Base-by-base conservation (phyloP, 2,797 vertebrate genomes). In the Poecile montanus region DNA sequence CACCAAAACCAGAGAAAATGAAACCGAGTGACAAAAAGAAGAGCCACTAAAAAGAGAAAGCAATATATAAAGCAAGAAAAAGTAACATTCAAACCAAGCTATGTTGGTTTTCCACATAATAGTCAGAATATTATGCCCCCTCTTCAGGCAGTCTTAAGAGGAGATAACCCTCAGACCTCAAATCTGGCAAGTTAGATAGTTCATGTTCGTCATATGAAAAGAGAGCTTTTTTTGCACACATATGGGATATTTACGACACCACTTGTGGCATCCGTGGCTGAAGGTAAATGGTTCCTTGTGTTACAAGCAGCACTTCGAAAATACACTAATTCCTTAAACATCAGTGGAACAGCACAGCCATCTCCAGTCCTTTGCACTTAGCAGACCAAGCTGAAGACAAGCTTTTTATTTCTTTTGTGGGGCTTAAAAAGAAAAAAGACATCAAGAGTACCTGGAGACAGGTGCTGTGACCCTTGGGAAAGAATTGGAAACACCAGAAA, bases 41-140 rank as follows among this genome's bases (percentile, higher is more conserved):
- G 50, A 74, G 30, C 4, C 15, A 83, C 15, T 81, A 66, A 40
- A 78, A 75, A 91, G 48, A 82, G 42, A 89, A 77, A 51, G 36
- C 11, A 79, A 74, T 40, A 36, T 85, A 74, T 67, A 91, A 57
- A 76, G 56, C 53, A 90, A 94, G 53, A 91, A 73, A 95, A 96
- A 95, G 85, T 82, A 98, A 98, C 98, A 98, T 98, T 98, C 8
- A 98, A 98, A 98, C 98, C 98, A 99, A 98, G 98, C 98, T 98
- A 98, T 97, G 98, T 97, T 98, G 98, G 98, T 98, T 91, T 88
- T 98, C 97, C 96, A 98, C 98, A 98, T 98, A 67, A 38, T 2
- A 57, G 15, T 44, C 25, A 63, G 56, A 83, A 44, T 73, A 56
- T n/a, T 85, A 54, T n/a, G 51, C 17, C 27, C 85, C 21, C 30